phyloP scores from a whole-genome alignment of 2,113 vertebrate genomes.

The Brienomyrus longianalis region DNA sequence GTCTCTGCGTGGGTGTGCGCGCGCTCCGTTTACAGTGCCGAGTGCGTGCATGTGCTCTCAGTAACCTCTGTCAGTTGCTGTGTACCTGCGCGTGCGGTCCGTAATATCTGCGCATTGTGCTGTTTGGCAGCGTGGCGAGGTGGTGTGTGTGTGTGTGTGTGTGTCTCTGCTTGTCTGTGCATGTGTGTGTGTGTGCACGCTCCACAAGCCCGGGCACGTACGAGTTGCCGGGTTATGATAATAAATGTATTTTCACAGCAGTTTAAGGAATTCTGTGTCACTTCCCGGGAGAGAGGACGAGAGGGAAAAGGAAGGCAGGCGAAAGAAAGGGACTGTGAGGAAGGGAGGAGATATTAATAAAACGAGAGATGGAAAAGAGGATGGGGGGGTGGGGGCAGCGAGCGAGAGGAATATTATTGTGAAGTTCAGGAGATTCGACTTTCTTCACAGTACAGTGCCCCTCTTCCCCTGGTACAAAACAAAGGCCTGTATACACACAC shows the following conservation, averaged over 20 bases:
- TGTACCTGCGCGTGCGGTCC: background rate
- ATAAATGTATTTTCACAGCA: slow-evolving; percentile 33
- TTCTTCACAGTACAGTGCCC: slow-evolving; percentile 14
- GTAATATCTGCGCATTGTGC: background rate
- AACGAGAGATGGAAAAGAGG: slow-evolving; percentile 25
- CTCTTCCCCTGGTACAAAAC: slow-evolving; percentile 15
- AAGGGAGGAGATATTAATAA: slow-evolving; percentile 48
- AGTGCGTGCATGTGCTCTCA: background rate
- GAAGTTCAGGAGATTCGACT: slow-evolving; percentile 12
- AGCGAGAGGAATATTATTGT: slow-evolving; percentile 22
- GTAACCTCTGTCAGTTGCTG: background rate
- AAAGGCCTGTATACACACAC: background rate
- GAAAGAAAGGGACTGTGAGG: slow-evolving; percentile 42
- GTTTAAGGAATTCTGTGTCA: slow-evolving; percentile 55
- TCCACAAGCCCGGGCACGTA: background rate
- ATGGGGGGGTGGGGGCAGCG: background rate
- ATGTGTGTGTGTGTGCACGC: background rate
- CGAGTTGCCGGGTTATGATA: slow-evolving; percentile 27
- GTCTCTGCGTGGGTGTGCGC: background rate
- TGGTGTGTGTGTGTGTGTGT: slow-evolving; percentile 9
- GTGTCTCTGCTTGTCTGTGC: slow-evolving; percentile 5
- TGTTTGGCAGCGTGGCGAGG: background rate
- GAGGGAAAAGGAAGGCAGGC: slow-evolving; percentile 37
- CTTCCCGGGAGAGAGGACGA: slow-evolving; percentile 54
- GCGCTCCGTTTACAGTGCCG: background rate